Evolutionary conservation across 2,797 vertebrate species (phyloP).

Genomic region (Falco naumanni): DNA sequence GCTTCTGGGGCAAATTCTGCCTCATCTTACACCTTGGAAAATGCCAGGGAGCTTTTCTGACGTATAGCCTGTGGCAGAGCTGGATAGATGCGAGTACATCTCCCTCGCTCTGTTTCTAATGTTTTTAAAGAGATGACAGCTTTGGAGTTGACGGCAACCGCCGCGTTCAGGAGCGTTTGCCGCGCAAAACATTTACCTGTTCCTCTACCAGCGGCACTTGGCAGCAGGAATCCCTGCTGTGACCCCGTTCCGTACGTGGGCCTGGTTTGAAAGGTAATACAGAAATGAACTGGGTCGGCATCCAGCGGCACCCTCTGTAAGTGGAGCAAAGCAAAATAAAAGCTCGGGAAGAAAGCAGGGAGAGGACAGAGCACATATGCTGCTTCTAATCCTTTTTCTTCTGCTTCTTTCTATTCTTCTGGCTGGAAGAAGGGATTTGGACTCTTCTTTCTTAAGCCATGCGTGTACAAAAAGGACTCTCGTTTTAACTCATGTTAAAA

Average conservation of each 20-base stretch:
- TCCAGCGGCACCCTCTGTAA: neutral
- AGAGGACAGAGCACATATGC: slow-evolving; percentile 6
- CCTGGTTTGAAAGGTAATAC: neutral
- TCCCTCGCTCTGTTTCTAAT: slow-evolving; percentile 50
- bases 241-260: neutral
- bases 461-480: slow-evolving; percentile 49
- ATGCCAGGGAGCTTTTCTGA: neutral
- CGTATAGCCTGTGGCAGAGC: neutral
- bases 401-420: slow-evolving; percentile 31
- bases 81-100: neutral
- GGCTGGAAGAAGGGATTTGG: slow-evolving; percentile 57
- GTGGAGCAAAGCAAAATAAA: slow-evolving; percentile 5
- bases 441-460: slow-evolving; percentile 46
- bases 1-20: slow-evolving; percentile 14
- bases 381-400: slow-evolving; percentile 61
- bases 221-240: neutral
- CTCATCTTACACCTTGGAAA: neutral
- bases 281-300: neutral
- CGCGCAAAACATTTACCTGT: neutral
- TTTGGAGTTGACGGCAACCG: neutral
- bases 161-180: neutral
- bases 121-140: slow-evolving; percentile 48
- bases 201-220: neutral
- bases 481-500: slow-evolving; percentile 59
- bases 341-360: slow-evolving; percentile 4